Base-by-base conservation (phyloP, 1,140 invertebrate species). In the Lepidotrigona ventralis region DNA sequence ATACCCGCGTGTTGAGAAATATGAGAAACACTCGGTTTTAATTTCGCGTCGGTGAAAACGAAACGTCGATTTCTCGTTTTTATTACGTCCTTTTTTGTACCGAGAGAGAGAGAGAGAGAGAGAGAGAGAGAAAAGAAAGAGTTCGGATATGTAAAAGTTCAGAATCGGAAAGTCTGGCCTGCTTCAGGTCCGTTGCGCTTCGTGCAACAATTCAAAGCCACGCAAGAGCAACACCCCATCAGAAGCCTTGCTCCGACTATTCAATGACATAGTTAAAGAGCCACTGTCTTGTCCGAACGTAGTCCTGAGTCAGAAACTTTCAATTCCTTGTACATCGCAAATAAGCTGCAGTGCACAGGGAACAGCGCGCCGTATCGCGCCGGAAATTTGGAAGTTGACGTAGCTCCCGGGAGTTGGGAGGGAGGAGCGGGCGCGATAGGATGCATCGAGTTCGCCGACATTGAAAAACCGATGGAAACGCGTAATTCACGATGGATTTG, bases 361-460 rank as follows among this genome's bases (percentile, higher is more conserved):
- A 26, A 58, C 15, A 6, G 29, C 29, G 17, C 53, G 60, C 29
- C 46, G 51, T 12, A 46, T 46, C 39, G 39, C 39, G 39, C 82
- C 82, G 86, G 85, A 88, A 88, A 88, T 88, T 88, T 87, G 86
- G 39, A 69, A 75, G 73, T 83, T 75, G 80, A 81, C 68, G 80
- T 78, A 77, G 84, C 72, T 88, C 66, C 80, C 63, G 56, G 33
- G 70, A 71, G 60, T 19, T 23, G 58, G 56, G 39, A 15, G 15
- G 12, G 19, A 21, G 39, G 29, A 15, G 19, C 14, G 17, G 39
- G 29, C 6, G 14, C 21, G 73, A 54, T 54, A 29, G 39, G 21
- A 39, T 58, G 46, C 74, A 19, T 15, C 51, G 39, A 33, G 54
- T 78, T 26, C 66, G n/a, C 54, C 66, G 78, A 88, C 78, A 63